Evolutionary conservation across 1,140 invertebrate genomes (phyloP).

Genomic region (Onthophagus taurus): DNA sequence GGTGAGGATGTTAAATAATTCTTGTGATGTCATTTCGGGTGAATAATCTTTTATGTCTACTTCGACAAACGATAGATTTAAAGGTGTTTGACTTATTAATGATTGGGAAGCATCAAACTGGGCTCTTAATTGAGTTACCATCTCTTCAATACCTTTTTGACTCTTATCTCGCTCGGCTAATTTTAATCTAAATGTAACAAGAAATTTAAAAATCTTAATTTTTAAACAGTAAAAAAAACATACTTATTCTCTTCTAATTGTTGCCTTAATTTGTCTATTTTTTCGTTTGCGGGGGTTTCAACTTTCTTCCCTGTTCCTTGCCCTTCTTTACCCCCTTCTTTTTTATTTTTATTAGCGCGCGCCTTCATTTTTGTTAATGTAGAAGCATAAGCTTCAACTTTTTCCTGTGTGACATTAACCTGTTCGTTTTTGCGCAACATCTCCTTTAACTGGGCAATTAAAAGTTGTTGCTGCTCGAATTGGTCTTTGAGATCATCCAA

Average conservation of each 20-base stretch:
- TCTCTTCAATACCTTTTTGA: constrained; percentile 39
- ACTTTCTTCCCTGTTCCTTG: constrained; percentile 14
- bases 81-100: constrained; percentile 30
- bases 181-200: constrained; percentile 29
- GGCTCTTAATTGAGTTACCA: constrained; percentile 38
- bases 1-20: constrained; percentile 33
- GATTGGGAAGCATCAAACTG: constrained; percentile 38
- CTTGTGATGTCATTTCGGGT: constrained; percentile 28
- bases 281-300: constrained; percentile 38
- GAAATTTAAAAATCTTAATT: constrained; percentile 4
- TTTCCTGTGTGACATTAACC: constrained; percentile 31
- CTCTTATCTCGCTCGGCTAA: constrained; percentile 38
- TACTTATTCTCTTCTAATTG: constrained; percentile 43
- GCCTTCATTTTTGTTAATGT: constrained; percentile 30
- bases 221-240: constrained; percentile 12
- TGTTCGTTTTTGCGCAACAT: constrained; percentile 36
- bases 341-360: constrained; percentile 28
- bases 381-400: constrained; percentile 35
- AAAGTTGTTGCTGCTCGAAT: constrained; percentile 33
- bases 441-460: constrained; percentile 35
- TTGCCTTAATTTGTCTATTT: constrained; percentile 40
- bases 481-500: constrained; percentile 33
- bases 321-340: constrained; percentile 18
- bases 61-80: constrained; percentile 32
- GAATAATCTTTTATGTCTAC: constrained; percentile 32